Evolutionary conservation across 1,140 invertebrate species (phyloP).

Genomic region (Drosophila pallidifrons): DNA sequence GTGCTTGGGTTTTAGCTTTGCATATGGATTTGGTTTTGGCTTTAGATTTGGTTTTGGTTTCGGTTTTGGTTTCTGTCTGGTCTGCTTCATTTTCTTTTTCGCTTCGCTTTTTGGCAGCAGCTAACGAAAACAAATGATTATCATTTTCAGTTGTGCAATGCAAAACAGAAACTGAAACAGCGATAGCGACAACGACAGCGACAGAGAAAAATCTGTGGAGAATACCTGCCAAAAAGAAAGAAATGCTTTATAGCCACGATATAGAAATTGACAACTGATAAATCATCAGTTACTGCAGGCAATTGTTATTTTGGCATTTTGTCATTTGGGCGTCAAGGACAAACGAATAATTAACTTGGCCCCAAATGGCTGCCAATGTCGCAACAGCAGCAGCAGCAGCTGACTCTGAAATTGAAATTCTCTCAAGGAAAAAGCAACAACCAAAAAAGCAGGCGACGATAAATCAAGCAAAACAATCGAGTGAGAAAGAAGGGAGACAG

Average conservation of each 20-base stretch:
- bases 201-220: not conserved
- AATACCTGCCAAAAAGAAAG: constrained; percentile 7
- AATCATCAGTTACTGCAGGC: constrained; percentile 62
- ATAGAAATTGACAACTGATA: constrained; percentile 27
- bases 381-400: constrained; percentile 21
- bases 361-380: constrained; percentile 59
- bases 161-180: constrained; percentile 11
- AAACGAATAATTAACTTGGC: constrained; percentile 73
- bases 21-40: not conserved
- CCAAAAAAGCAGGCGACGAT: constrained; percentile 14
- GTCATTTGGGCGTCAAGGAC: constrained; percentile 53
- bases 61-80: not conserved
- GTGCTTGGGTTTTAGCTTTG: constrained; percentile 11
- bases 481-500: not conserved
- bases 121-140: constrained; percentile 80
- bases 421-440: not conserved
- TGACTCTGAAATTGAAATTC: constrained; percentile 73
- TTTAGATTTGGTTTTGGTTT: constrained; percentile 18
- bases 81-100: no score
- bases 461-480: constrained; percentile 48
- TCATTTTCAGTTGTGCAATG: constrained; percentile 66
- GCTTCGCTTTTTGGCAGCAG: constrained; percentile 19
- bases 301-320: constrained; percentile 43
- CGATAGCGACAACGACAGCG: not conserved
- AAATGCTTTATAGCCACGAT: not conserved